Conservation (phyloP, 2,797 vertebrate species). For the Myotis daubentonii region DNA sequence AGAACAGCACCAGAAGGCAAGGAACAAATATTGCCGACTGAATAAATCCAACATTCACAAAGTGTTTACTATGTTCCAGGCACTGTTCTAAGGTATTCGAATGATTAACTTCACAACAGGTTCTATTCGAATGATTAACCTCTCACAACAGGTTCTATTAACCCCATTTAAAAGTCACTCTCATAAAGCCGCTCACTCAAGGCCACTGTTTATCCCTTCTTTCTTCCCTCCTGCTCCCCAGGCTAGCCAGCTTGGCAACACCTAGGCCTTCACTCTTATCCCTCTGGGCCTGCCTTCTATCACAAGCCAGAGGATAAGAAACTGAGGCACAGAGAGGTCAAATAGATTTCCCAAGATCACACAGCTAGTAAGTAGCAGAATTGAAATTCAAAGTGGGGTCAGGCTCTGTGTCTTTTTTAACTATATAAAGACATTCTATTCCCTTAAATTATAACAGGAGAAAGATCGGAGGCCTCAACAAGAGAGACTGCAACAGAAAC, state of each 20-base stretch:
- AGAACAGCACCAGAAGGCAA: background rate
- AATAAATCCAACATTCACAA: background rate
- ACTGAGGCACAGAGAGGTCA: background rate
- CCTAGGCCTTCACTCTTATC: background rate
- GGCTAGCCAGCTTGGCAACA: background rate
- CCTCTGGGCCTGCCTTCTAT: background rate
- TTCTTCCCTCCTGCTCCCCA: background rate
- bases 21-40: background rate
- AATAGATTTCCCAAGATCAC: conserved; percentile 18
- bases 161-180: background rate
- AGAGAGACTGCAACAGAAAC: background rate
- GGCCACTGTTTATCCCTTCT: background rate
- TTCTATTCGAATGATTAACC: background rate
- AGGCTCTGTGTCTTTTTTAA: background rate
- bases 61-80: background rate
- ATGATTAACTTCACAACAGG: background rate
- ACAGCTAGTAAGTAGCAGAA: background rate
- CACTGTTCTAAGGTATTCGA: background rate
- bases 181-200: background rate
- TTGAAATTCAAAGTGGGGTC: background rate
- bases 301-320: background rate
- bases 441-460: background rate
- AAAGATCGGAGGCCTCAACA: background rate
- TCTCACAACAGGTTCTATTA: background rate
- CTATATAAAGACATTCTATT: background rate